These are phyloP conservation scores for Drosophila formosana DNA, from an alignment of 2,888 invertebrate species.

Conservation along the genomic window DNA sequence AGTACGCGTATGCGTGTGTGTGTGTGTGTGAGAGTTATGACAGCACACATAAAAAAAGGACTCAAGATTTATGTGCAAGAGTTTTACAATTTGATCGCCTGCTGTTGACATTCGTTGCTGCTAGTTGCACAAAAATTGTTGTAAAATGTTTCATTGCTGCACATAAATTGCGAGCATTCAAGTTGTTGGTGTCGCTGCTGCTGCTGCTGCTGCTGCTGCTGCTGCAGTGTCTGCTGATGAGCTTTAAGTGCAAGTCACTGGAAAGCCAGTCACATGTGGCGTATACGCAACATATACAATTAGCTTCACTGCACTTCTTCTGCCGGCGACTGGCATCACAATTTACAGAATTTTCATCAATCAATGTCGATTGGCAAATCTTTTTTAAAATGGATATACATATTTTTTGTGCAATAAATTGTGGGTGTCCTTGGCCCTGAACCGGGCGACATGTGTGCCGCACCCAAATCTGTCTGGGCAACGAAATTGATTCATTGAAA, in stretches of 20 bases:
- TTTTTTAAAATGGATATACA: slow-evolving; percentile 34
- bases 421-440: slow-evolving; percentile 27
- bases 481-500: slow-evolving; percentile 62
- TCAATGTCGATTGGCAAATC: slow-evolving; percentile 72
- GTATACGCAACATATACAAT: slow-evolving; percentile 62
- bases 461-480: slow-evolving; percentile 7
- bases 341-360: slow-evolving; percentile 74
- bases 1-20: slow-evolving; percentile 23
- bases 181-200: slow-evolving; percentile 9
- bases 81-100: slow-evolving; percentile 80
- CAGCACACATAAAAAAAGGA: slow-evolving; percentile 51
- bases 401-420: slow-evolving; percentile 10
- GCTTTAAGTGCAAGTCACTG: slow-evolving; percentile 57
- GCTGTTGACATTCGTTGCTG: slow-evolving; percentile 71
- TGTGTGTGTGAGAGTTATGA: slow-evolving; percentile 62
- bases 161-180: slow-evolving; percentile 59
- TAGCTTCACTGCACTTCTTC: slow-evolving; percentile 40
- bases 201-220: slow-evolving; percentile 18
- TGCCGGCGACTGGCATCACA: slow-evolving; percentile 37
- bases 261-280: slow-evolving; percentile 40
- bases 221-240: slow-evolving; percentile 51
- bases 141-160: slow-evolving; percentile 69
- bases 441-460: neutral
- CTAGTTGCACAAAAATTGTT: slow-evolving; percentile 60
- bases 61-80: slow-evolving; percentile 75